phyloP scores from a whole-genome alignment of 2,888 invertebrate species.

The Pristionchus entomophagus region DNA sequence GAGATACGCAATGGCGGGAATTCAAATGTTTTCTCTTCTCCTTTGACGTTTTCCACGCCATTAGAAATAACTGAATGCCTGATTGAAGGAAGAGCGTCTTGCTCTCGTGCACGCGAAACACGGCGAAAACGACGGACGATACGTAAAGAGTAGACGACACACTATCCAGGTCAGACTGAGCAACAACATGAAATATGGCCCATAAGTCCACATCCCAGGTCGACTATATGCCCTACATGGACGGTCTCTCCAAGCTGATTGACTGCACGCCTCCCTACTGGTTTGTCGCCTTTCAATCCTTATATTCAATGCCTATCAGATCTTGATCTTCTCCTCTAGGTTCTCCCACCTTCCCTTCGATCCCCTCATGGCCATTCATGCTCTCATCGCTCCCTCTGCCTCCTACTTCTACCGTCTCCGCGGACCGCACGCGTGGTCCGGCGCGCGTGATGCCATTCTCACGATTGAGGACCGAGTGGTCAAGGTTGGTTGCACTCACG shows the following conservation, averaged over 20 bases:
- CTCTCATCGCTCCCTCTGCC: slow-evolving; percentile 58
- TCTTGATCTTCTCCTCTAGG: neutral
- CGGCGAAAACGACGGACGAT: slow-evolving; percentile 66
- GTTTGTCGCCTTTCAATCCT: neutral
- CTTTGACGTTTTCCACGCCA: too few relatives aligned
- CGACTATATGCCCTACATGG: slow-evolving; percentile 77
- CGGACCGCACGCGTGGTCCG: slow-evolving; percentile 66
- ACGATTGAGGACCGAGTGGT: slow-evolving; percentile 57
- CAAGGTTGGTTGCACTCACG: neutral
- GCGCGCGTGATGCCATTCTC: slow-evolving; percentile 65
- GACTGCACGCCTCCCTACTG: slow-evolving; percentile 67
- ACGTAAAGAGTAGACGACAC: slow-evolving; percentile 74
- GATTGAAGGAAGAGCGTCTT: neutral
- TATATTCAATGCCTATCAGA: neutral
- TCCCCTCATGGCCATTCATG: neutral
- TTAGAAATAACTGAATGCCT: neutral
- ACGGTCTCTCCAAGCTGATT: slow-evolving; percentile 77
- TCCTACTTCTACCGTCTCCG: slow-evolving; percentile 64
- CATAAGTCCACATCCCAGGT: slow-evolving; percentile 69
- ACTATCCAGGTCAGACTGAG: slow-evolving; percentile 79
- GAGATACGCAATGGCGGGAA: too few relatives aligned
- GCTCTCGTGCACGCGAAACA: slow-evolving; percentile 65
- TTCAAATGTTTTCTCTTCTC: too few relatives aligned
- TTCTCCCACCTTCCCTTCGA: slow-evolving; percentile 29
- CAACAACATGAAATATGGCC: neutral